phyloP scores from a whole-genome alignment of 2,888 invertebrate genomes.

The Stenoptilia bipunctidactyla region DNA sequence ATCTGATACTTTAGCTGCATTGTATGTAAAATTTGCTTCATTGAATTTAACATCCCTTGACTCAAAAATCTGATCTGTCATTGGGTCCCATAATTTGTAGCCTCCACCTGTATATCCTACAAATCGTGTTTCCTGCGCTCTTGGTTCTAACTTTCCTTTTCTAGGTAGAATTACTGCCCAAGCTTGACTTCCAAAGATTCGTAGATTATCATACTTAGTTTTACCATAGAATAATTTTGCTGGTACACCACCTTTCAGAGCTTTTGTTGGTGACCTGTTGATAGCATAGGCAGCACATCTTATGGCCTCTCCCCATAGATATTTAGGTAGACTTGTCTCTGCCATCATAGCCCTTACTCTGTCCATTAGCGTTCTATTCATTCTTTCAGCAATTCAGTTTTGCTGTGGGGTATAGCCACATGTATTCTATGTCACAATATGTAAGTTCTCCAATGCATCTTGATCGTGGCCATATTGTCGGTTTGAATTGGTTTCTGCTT shows the following conservation, averaged over 20 bases:
- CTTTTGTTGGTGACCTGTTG: slow-evolving; percentile 14
- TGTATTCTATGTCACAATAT: too few relatives aligned
- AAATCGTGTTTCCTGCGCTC: slow-evolving; percentile 11
- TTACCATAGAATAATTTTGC: slow-evolving; percentile 5
- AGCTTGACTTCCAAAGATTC: slow-evolving; percentile 11
- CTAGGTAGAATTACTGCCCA: slow-evolving; percentile 10
- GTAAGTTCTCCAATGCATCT: too few relatives aligned
- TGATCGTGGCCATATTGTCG: too few relatives aligned
- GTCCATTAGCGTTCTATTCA: slow-evolving; percentile 8
- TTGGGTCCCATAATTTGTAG: slow-evolving; percentile 9
- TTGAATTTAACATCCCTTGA: slow-evolving; percentile 9
- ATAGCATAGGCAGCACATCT: slow-evolving; percentile 11
- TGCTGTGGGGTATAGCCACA: slow-evolving; percentile 9
- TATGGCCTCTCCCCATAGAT: slow-evolving; percentile 13
- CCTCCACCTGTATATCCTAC: slow-evolving; percentile 9
- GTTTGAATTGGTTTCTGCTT: too few relatives aligned
- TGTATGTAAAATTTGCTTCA: slow-evolving; percentile 4
- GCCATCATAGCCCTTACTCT: slow-evolving; percentile 9
- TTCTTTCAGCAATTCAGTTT: slow-evolving; percentile 10
- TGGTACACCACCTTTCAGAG: slow-evolving; percentile 7
- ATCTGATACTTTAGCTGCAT: neutral
- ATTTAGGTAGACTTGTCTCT: slow-evolving; percentile 12
- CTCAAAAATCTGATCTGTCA: slow-evolving; percentile 3
- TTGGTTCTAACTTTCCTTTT: slow-evolving; percentile 7
- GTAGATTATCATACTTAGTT: slow-evolving; percentile 3